Evolutionary conservation across 30 jellyfish, hydroid and myxozoan species (phyloP).

Genomic region (Turritopsis dohrnii): DNA sequence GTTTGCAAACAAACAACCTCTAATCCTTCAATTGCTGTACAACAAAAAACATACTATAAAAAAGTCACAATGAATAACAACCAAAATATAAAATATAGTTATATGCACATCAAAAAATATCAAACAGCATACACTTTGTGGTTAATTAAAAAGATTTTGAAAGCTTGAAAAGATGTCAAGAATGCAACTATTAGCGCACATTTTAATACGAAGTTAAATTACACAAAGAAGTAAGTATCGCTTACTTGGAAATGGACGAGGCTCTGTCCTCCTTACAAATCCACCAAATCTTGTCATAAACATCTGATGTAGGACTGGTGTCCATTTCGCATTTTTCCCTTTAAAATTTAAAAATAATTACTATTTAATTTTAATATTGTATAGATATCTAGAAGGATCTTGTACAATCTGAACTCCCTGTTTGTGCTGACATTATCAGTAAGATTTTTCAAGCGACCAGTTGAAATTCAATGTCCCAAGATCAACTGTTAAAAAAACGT

Average conservation of each 20-base stretch:
- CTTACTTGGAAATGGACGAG: conserved; percentile 10
- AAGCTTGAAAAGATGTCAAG: not conserved
- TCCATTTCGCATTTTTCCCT: conserved; percentile 11
- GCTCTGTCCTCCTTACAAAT: not conserved
- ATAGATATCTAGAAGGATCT: not conserved
- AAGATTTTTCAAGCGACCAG: not conserved
- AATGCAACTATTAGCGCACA: not conserved
- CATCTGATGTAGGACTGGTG: conserved; percentile 1
- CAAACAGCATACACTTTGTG: not conserved
- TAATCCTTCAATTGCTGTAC: not conserved
- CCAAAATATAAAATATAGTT: not conserved
- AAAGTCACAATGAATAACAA: not conserved
- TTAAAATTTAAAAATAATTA: not conserved
- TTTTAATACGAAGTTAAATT: not conserved
- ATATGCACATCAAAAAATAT: not conserved
- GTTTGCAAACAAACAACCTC: not conserved
- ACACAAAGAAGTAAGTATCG: not conserved
- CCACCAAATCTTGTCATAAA: conserved; percentile 11
- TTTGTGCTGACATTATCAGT: not conserved
- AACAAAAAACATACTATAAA: not conserved
- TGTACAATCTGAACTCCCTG: not conserved
- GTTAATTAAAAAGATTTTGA: not conserved
- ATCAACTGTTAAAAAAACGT: not conserved
- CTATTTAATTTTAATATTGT: not conserved
- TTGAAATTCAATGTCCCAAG: not conserved